These are phyloP conservation scores for Dendrocincla fuliginosa DNA, from an alignment of 2,797 vertebrate species.

Conservation along the genomic window DNA sequence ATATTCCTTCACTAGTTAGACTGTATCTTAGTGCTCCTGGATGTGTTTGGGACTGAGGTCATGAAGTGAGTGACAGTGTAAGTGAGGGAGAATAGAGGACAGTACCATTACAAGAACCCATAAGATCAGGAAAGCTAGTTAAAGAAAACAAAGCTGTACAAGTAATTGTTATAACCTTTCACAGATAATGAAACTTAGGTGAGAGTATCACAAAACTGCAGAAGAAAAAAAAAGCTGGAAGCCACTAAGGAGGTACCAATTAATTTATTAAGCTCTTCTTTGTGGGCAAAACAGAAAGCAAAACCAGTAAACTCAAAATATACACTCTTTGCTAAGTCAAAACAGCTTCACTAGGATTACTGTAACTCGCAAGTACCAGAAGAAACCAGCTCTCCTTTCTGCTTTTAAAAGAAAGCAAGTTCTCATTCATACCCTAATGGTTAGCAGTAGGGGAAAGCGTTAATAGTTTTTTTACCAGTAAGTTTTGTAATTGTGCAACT, in stretches of 20 bases:
- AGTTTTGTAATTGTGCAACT: neutral
- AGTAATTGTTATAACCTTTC: neutral
- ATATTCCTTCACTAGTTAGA: neutral
- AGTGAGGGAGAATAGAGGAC: neutral
- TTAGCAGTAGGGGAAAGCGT: neutral
- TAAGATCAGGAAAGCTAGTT: neutral
- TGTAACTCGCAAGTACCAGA: neutral
- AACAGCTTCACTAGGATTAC: neutral
- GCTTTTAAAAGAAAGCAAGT: neutral
- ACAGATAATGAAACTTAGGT: neutral
- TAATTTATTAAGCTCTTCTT: neutral
- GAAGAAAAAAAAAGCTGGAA: neutral
- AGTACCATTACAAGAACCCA: neutral
- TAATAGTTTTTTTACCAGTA: neutral
- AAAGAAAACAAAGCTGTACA: neutral
- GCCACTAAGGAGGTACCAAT: neutral
- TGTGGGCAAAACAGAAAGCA: neutral
- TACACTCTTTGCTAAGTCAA: rapidly evolving
- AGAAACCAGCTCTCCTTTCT: neutral
- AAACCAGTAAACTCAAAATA: neutral
- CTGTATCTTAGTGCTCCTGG: neutral
- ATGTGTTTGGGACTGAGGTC: neutral
- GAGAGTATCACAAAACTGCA: neutral
- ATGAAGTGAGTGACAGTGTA: neutral
- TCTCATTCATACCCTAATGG: neutral